A percentile compares a stretch with the other conserved stretches of the same genome.
These are phyloP conservation scores for Delia radicum DNA, from an alignment of 1,140 invertebrate species.

Conservation along the genomic window DNA sequence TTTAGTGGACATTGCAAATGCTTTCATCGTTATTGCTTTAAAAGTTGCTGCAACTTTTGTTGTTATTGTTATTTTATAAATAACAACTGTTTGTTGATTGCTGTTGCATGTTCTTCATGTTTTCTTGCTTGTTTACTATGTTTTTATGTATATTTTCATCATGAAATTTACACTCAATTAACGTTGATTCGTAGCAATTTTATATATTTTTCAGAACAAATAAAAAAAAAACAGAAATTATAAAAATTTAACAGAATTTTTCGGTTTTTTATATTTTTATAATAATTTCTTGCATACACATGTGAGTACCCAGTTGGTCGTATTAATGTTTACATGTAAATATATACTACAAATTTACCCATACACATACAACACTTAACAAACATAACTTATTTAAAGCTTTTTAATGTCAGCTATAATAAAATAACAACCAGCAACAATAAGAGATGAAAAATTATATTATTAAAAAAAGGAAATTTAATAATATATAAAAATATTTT, in stretches of 20 bases:
- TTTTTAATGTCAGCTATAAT: conserved; percentile 21
- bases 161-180: conserved; percentile 23
- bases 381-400: conserved; percentile 21
- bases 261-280: background rate
- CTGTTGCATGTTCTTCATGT: conserved; percentile 14
- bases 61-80: conserved; percentile 17
- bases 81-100: conserved; percentile 22
- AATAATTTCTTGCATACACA: background rate
- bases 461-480: background rate
- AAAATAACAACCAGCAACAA: conserved; percentile 3
- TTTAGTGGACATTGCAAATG: background rate
- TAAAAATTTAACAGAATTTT: background rate
- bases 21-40: background rate
- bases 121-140: background rate
- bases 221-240: background rate
- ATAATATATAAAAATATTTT: background rate
- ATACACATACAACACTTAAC: conserved; percentile 8
- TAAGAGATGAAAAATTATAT: background rate
- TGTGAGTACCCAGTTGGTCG: background rate
- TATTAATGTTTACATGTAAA: background rate
- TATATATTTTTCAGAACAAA: background rate
- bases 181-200: conserved; percentile 23
- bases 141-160: conserved; percentile 1
- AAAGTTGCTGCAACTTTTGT: background rate
- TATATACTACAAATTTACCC: background rate